These are phyloP conservation scores for Drosophila buzzatii DNA, from an alignment of 2,888 invertebrate species.

Conservation along the genomic window DNA sequence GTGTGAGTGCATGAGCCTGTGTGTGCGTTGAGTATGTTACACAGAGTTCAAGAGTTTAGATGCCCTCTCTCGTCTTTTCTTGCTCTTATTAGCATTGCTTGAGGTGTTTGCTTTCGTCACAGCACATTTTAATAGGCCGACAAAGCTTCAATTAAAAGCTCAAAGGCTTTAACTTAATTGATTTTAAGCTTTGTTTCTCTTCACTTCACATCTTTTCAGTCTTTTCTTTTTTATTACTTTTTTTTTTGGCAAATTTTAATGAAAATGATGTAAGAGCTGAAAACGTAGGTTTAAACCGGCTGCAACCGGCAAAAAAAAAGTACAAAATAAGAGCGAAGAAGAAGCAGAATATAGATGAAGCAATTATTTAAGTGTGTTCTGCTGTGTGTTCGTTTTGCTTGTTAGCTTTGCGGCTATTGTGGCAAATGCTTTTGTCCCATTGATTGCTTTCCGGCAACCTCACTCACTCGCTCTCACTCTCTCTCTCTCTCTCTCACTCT, in stretches of 20 bases:
- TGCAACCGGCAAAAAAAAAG: slow-evolving; percentile 51
- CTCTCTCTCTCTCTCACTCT: not conserved
- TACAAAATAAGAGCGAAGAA: slow-evolving; percentile 16
- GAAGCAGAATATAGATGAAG: slow-evolving; percentile 35
- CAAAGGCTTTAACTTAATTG: slow-evolving; percentile 43
- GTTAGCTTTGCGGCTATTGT: slow-evolving; percentile 26
- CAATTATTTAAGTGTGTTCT: slow-evolving; percentile 63
- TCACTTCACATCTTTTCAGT: slow-evolving; percentile 3
- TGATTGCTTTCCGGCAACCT: slow-evolving; percentile 59
- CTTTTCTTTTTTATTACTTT: not conserved
- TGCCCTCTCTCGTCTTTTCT: slow-evolving; percentile 15
- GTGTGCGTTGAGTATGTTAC: slow-evolving; percentile 25
- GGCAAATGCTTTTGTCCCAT: slow-evolving; percentile 38
- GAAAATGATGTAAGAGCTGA: slow-evolving; percentile 66
- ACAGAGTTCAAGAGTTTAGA: slow-evolving; percentile 65
- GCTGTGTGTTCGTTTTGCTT: slow-evolving; percentile 16
- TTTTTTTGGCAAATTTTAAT: slow-evolving; percentile 41
- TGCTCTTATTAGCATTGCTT: slow-evolving; percentile 49
- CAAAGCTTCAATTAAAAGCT: slow-evolving; percentile 45
- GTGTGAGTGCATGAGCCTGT: slow-evolving; percentile 4
- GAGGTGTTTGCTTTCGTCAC: slow-evolving; percentile 48
- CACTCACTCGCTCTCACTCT: not conserved
- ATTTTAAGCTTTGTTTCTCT: slow-evolving; percentile 15
- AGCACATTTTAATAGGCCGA: slow-evolving; percentile 21
- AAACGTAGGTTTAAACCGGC: slow-evolving; percentile 60